Evolutionary conservation across 2,888 invertebrate species (phyloP).

Genomic region (Nomada ferruginata): DNA sequence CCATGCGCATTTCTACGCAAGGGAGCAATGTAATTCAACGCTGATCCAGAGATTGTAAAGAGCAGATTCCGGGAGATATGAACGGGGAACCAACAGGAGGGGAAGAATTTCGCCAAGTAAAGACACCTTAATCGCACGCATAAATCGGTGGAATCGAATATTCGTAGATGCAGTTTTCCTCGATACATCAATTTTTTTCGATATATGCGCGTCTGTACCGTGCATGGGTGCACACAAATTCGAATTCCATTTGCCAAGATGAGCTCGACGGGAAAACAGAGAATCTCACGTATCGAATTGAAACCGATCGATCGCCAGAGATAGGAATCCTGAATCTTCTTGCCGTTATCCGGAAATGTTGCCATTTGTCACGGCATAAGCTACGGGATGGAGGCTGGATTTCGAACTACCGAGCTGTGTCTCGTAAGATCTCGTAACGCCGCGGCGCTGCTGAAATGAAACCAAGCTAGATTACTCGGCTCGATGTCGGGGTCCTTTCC

Average conservation of each 20-base stretch:
- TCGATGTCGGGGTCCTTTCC: constrained; percentile 22
- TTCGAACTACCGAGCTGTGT: constrained; percentile 39
- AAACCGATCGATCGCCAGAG: constrained; percentile 68
- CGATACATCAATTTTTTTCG: constrained; percentile 12
- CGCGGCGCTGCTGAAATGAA: constrained; percentile 60
- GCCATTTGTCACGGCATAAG: constrained; percentile 73
- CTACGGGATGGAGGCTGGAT: constrained; percentile 62
- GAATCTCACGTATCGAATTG: constrained; percentile 59
- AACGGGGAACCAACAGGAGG: not conserved
- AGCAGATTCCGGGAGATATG: not conserved
- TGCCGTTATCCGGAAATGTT: constrained; percentile 67
- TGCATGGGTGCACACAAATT: constrained; percentile 9
- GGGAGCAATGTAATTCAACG: constrained; percentile 3
- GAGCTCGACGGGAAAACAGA: not conserved
- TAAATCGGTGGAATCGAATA: not conserved
- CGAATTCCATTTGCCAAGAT: constrained; percentile 18
- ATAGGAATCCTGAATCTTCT: constrained; percentile 61
- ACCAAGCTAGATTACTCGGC: constrained; percentile 52
- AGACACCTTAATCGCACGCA: not conserved
- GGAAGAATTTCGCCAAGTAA: not conserved
- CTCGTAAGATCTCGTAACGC: constrained; percentile 47
- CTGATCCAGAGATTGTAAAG: constrained; percentile 17
- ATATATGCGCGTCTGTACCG: not conserved
- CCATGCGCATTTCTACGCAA: not conserved
- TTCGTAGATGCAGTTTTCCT: not conserved